Percentiles rank a stretch among this genome's conserved stretches.
These are phyloP conservation scores for Mola mola DNA, from an alignment of 2,113 vertebrate species.

Conservation along the genomic window DNA sequence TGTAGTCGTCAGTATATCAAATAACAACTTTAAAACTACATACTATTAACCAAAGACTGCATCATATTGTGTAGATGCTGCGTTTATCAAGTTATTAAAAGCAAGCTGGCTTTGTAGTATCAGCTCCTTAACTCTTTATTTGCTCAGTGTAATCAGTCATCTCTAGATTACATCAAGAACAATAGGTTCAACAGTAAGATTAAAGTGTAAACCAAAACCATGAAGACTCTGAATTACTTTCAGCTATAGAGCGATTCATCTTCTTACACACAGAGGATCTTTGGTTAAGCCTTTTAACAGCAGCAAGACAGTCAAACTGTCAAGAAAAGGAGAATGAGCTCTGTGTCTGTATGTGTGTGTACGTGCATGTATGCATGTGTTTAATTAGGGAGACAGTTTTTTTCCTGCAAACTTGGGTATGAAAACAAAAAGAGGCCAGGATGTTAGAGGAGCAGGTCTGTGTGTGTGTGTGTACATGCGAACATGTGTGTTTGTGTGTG, in stretches of 20 bases:
- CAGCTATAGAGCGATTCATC: constrained; percentile 14
- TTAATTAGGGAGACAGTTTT: constrained; percentile 36
- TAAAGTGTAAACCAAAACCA: neutral
- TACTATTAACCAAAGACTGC: too few relatives aligned
- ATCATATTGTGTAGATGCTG: too few relatives aligned
- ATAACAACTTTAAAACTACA: too few relatives aligned
- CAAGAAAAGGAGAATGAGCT: constrained; percentile 38
- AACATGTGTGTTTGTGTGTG: constrained; percentile 4
- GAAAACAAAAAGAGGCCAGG: constrained; percentile 63
- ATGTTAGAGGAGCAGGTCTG: constrained; percentile 46
- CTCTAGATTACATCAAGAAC: too few relatives aligned
- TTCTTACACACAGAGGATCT: constrained; percentile 14
- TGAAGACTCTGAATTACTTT: neutral
- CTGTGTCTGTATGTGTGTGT: constrained; percentile 2
- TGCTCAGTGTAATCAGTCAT: too few relatives aligned
- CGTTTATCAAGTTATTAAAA: too few relatives aligned
- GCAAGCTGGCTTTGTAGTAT: too few relatives aligned
- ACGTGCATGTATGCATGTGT: neutral
- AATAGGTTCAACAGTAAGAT: neutral
- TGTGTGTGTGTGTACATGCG: neutral
- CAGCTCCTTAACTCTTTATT: too few relatives aligned
- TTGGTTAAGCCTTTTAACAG: constrained; percentile 18
- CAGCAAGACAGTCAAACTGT: constrained; percentile 46
- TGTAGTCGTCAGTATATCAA: too few relatives aligned
- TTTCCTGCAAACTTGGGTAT: constrained; percentile 39